Evolutionary conservation across 2,797 vertebrate genomes (phyloP), one percentile per base, ranked within the genome.

Genomic region (Darevskia nairensis): DNA sequence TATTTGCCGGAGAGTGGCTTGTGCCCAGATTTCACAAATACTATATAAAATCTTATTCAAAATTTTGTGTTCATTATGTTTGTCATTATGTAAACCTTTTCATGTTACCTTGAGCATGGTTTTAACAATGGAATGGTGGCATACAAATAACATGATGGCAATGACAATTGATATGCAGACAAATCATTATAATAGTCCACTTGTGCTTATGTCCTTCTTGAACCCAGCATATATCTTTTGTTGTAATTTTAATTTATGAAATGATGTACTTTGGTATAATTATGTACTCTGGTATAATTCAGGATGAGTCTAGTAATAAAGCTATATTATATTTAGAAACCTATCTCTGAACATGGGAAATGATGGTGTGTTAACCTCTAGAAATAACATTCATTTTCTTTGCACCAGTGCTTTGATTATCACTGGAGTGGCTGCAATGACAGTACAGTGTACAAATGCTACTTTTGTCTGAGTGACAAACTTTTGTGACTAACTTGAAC

Each of bases 401-500:
- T 82, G 85, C 85, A 76, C 44, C 5, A 83, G 5, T 3, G 23
- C 88, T 91, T 89, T 86, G n/a, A 86, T 88, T 9, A 68, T 13
- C 10, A 89, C 61, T 29, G 29, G 50, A 55, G 50, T 55, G 50
- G 25, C 69, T 79, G 59, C 5, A 32, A 2, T 41, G 50, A 46
- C 90, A 90, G 55, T 41, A 55, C 39, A 64, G 4, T 2, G 25
- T 81, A 71, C 35, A 90, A 88, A 90, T 88, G 89, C 61, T 74
- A 39, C 39, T 74, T 75, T 81, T 79, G 84, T 50, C 69, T 72
- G 83, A 82, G 76, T 17, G 89, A 89, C 39, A 78, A 6, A 10
- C 50, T 55, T 87, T 91, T 92, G 92, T 91, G 93, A 64, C 71
- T 82, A 85, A 29, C 29, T 68, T 32, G 6, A 15, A 79, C 7